A percentile compares a stretch with the other conserved stretches of the same genome.
phyloP scores from a whole-genome alignment of 2,113 vertebrate genomes.

The Nannospalax galili region DNA sequence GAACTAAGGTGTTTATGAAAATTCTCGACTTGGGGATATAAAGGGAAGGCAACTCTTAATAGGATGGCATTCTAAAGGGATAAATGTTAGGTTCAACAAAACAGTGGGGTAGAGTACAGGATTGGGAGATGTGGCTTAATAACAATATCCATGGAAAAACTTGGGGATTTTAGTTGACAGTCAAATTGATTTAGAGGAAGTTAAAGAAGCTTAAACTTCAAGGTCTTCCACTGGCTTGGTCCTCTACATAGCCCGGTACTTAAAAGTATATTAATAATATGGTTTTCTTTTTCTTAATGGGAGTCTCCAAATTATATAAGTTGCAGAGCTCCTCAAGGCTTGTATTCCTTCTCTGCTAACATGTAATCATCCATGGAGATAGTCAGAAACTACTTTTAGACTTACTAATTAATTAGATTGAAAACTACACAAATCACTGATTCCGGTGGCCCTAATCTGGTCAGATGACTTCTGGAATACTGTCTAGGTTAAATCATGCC shows the following conservation, averaged over 20 bases:
- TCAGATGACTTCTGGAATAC: not conserved
- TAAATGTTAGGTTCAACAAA: not conserved
- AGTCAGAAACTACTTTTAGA: slow-evolving; percentile 32
- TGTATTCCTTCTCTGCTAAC: not conserved
- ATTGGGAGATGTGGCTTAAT: not conserved
- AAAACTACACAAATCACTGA: not conserved
- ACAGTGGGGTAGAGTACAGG: not conserved
- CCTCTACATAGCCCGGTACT: not conserved
- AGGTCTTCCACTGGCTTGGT: not conserved
- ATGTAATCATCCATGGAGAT: not conserved
- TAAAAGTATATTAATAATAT: not conserved
- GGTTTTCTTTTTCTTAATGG: slow-evolving; percentile 2
- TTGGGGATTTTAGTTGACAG: slow-evolving; percentile 10
- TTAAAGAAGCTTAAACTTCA: slow-evolving; percentile 48
- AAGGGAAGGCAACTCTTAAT: not conserved
- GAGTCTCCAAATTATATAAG: not conserved
- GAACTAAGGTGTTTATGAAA: not conserved
- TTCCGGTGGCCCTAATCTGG: not conserved
- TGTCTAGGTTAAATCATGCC: not conserved
- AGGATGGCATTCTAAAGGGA: slow-evolving; percentile 9
- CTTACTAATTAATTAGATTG: not conserved
- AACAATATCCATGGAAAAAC: not conserved
- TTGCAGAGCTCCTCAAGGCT: slow-evolving; percentile 20
- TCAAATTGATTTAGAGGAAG: slow-evolving; percentile 36
- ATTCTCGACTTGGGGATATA: not conserved